Percentiles rank a stretch among this genome's conserved stretches.
Conservation (phyloP, 2,888 invertebrate species). For the Cephonodes hylas region DNA sequence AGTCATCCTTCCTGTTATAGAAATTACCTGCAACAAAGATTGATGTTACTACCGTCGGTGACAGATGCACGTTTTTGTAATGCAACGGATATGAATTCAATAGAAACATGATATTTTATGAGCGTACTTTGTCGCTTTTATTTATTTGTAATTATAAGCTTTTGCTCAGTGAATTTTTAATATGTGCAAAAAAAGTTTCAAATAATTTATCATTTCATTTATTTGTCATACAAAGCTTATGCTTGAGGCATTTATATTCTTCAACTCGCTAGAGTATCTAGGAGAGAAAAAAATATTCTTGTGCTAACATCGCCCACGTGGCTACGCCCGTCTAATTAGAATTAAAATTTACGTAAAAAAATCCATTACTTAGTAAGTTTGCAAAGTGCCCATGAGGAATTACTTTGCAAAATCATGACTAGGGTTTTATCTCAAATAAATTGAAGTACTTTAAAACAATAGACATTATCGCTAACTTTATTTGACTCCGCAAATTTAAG, state of each 20-base stretch:
- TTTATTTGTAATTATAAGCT: background rate
- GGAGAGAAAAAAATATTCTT: too few relatives aligned
- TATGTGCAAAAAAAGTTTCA: background rate
- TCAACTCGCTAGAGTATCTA: too few relatives aligned
- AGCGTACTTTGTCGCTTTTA: background rate
- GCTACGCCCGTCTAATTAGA: too few relatives aligned
- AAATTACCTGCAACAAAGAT: conserved; percentile 68
- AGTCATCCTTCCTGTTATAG: conserved; percentile 49
- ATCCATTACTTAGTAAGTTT: too few relatives aligned
- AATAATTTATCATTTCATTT: background rate
- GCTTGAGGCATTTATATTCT: background rate
- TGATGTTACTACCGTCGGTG: conserved; percentile 11
- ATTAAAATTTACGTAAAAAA: too few relatives aligned
- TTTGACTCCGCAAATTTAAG: too few relatives aligned
- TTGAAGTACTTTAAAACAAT: too few relatives aligned
- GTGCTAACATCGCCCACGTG: too few relatives aligned
- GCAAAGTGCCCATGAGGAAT: too few relatives aligned
- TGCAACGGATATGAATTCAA: conserved; percentile 22
- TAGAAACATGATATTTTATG: conserved; percentile 10
- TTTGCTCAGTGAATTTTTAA: background rate
- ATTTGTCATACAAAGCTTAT: background rate
- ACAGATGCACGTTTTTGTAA: conserved; percentile 23
- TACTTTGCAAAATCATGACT: too few relatives aligned
- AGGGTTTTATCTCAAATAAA: too few relatives aligned
- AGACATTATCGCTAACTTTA: too few relatives aligned